phyloP scores from a whole-genome alignment of 2,113 vertebrate genomes.

The Grus americana region DNA sequence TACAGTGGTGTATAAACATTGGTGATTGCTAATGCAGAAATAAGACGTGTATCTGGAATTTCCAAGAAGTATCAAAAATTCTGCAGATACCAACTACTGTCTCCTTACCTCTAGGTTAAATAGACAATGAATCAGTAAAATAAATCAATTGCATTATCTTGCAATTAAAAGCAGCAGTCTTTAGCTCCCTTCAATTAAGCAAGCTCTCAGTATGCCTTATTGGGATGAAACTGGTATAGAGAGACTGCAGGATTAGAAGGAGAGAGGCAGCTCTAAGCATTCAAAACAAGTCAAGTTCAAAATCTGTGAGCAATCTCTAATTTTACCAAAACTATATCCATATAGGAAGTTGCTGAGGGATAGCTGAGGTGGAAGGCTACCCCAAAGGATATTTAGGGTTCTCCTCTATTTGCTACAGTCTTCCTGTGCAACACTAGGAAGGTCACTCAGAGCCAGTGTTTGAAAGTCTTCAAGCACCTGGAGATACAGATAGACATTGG shows the following conservation, averaged over 20 bases:
- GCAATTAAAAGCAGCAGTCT: background rate
- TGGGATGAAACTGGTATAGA: background rate
- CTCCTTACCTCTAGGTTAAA: background rate
- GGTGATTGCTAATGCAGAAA: slow-evolving; percentile 48
- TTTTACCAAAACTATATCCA: background rate
- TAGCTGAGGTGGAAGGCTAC: background rate
- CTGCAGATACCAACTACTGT: background rate
- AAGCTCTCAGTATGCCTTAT: background rate
- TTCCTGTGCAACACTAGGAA: background rate
- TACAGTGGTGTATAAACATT: slow-evolving; percentile 44
- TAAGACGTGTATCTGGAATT: slow-evolving; percentile 3
- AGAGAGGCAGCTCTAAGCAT: background rate
- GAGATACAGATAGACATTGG: background rate
- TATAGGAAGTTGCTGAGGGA: background rate
- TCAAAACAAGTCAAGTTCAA: background rate
- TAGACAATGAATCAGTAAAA: background rate
- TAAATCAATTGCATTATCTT: background rate
- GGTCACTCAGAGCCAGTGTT: background rate
- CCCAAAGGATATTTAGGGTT: background rate
- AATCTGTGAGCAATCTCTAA: background rate
- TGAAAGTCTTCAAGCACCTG: background rate
- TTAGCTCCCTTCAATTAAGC: background rate
- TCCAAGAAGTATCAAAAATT: background rate
- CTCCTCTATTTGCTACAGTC: background rate
- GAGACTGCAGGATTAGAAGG: background rate